Percentiles rank a stretch among this genome's conserved stretches.
Conservation (phyloP, 2,888 invertebrate genomes). For the Hirtodrosophila trivittata region DNA sequence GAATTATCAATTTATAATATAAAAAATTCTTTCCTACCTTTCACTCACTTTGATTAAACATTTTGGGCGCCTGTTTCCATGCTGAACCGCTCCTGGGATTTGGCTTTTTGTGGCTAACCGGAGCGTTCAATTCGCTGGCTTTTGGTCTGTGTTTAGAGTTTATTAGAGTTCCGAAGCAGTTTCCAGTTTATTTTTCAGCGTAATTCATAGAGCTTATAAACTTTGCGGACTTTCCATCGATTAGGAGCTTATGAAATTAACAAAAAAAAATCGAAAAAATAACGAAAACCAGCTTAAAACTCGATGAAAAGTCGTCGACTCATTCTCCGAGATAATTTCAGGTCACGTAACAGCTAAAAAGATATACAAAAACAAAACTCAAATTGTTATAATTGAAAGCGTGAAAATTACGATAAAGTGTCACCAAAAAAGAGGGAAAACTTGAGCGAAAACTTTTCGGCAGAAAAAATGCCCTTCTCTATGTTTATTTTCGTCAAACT, state of each 20-base stretch:
- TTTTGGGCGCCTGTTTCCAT: neutral
- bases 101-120: constrained; percentile 2
- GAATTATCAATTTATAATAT: no score
- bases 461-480: constrained; percentile 20
- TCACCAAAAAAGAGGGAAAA: constrained; percentile 7
- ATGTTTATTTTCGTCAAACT: constrained; percentile 29
- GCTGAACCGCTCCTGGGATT: constrained; percentile 21
- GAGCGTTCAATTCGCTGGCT: constrained; percentile 10
- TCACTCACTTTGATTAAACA: neutral
- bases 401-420: constrained; percentile 34
- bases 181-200: constrained; percentile 18
- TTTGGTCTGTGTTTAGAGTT: constrained; percentile 48
- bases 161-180: constrained; percentile 54
- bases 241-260: constrained; percentile 27
- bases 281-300: constrained; percentile 30
- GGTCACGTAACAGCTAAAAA: constrained; percentile 26
- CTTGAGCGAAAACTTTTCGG: constrained; percentile 11
- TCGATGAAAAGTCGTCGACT: constrained; percentile 40
- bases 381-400: constrained; percentile 46
- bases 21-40: no score
- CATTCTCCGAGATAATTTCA: constrained; percentile 6
- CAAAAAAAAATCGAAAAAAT: constrained; percentile 1
- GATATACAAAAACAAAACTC: constrained; percentile 1
- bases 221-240: constrained; percentile 37
- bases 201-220: constrained; percentile 36